Base-by-base conservation (phyloP, 1,140 invertebrate genomes). In the Neodiprion fabricii region DNA sequence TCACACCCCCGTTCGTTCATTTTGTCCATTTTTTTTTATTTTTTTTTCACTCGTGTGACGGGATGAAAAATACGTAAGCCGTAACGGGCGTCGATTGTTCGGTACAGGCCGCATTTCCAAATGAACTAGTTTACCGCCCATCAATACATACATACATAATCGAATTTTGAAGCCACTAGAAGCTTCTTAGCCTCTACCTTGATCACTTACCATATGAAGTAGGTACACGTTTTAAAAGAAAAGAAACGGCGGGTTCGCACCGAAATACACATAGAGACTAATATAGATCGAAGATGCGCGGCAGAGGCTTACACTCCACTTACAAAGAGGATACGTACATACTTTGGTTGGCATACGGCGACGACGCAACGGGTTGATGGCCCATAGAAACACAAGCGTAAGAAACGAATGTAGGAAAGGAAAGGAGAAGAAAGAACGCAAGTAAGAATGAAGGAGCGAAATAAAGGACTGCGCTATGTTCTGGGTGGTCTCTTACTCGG, bases 401-500 rank as follows among this genome's bases (percentile, higher is more conserved):
- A 61, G 53, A 61, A 61, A 61, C 53, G 28, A 40, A 40, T 40
- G 28, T 40, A 40, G 28, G 28, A 40, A 40, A 40, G 28, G 28
- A 40, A 40, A 40, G 28, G 28, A 40, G 28, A 40, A 40, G 28
- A 40, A 40, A 40, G 28, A 40, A 40, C 28, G 28, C 28, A 40
- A 40, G 53, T n/a, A 61, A 61, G 53, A 61, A 61, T 61, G 53
- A 61, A 61, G n/a, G 53, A 61, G 53, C 4, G 53, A n/a, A 61
- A 61, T 61, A 61, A 61, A 61, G 53, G 53, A 61, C 53, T 61
- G 53, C 53, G 53, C 53, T 61, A 61, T n/a, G 11, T 61, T 61
- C 53, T 61, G 53, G 53, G 53, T 61, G 53, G 53, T 61, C 53
- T 61, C 53, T n/a, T 12, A 8, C 11, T 61, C 53, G 53, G 11